These are phyloP conservation scores for Prionailurus viverrinus DNA, from an alignment of 2,113 vertebrate species.

Conservation along the genomic window DNA sequence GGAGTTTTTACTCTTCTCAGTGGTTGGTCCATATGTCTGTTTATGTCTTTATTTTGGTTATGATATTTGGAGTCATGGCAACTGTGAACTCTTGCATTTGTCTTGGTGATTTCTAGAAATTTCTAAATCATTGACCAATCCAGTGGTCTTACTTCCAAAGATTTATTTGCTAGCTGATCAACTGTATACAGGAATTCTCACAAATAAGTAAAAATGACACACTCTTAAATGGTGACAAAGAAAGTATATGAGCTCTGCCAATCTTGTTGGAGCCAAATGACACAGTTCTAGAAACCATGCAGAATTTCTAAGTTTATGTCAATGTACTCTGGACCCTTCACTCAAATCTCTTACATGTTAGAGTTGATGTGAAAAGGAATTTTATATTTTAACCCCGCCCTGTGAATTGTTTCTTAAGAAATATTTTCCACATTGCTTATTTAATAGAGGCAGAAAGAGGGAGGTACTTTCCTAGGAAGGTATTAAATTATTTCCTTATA, in stretches of 20 bases:
- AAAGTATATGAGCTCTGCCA: background rate
- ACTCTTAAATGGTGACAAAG: slow-evolving; percentile 3
- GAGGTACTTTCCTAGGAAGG: slow-evolving; percentile 77
- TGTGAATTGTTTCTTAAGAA: slow-evolving; percentile 70
- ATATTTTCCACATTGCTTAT: slow-evolving; percentile 81
- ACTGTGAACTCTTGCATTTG: background rate
- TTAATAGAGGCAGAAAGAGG: slow-evolving; percentile 79
- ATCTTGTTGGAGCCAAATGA: background rate
- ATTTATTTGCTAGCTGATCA: slow-evolving; percentile 48
- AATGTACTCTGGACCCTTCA: slow-evolving; percentile 66
- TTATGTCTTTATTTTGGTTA: slow-evolving; percentile 52
- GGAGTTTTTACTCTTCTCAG: background rate
- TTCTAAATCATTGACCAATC: background rate
- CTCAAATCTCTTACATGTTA: slow-evolving; percentile 75
- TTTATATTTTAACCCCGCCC: slow-evolving; percentile 71
- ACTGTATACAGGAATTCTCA: slow-evolving; percentile 13
- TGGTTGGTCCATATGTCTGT: background rate
- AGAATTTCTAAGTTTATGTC: slow-evolving; percentile 60
- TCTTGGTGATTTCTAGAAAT: slow-evolving; percentile 44
- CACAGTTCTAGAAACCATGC: background rate
- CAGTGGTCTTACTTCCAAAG: slow-evolving; percentile 7
- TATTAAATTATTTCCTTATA: slow-evolving; percentile 82
- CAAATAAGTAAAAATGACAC: slow-evolving; percentile 8
- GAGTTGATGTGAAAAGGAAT: slow-evolving; percentile 77
- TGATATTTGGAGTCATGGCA: slow-evolving; percentile 2